phyloP scores from a whole-genome alignment of 2,797 vertebrate genomes.

The Apodemus agrarius region DNA sequence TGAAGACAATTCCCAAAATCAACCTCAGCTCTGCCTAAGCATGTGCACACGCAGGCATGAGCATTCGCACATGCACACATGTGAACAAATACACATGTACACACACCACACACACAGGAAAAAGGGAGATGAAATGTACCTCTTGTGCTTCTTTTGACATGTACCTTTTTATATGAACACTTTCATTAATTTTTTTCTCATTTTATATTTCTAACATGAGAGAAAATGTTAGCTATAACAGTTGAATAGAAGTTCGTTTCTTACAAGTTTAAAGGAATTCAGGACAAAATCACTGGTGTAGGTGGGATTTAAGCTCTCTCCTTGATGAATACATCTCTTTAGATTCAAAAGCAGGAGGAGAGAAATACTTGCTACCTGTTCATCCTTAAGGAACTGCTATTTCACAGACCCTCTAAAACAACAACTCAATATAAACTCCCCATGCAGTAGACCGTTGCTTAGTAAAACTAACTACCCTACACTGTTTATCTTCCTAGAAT shows the following conservation, averaged over 20 bases:
- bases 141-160: neutral
- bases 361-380: neutral
- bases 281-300: neutral
- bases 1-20: neutral
- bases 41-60: neutral
- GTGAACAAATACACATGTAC: neutral
- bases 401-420: neutral
- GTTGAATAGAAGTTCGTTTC: neutral
- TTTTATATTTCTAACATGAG: neutral
- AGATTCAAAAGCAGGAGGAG: neutral
- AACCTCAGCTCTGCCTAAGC: neutral
- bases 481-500: neutral
- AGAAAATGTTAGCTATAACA: neutral
- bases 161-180: neutral
- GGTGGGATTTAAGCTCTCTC: neutral
- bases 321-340: neutral
- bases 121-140: neutral
- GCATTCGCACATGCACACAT: neutral
- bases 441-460: neutral
- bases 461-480: neutral
- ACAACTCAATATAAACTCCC: neutral
- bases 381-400: neutral
- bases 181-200: neutral
- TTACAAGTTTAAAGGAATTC: neutral
- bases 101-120: rapidly evolving